Evolutionary conservation across 2,797 vertebrate species (phyloP).

Genomic region (Setipinna tenuifilis): DNA sequence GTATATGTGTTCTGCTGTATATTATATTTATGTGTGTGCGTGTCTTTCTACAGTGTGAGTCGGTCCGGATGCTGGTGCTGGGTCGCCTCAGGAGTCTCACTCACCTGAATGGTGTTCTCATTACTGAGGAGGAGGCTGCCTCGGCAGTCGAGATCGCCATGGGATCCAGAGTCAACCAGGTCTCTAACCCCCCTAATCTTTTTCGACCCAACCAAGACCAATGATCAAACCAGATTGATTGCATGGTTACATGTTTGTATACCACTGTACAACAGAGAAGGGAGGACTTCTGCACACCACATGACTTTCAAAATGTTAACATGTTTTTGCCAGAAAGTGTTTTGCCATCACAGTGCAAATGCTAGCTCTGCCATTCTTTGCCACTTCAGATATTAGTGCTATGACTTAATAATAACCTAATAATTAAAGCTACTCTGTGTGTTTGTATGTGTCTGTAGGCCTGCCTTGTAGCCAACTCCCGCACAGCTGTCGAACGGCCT

Average conservation of each 20-base stretch:
- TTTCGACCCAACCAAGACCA: not conserved
- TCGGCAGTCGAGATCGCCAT: slow-evolving; percentile 65
- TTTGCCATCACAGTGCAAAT: no score
- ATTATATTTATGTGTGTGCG: not conserved
- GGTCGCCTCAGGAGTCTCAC: slow-evolving; percentile 77
- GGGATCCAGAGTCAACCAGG: slow-evolving; percentile 77
- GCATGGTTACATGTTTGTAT: not conserved
- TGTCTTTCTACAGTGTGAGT: slow-evolving; percentile 61
- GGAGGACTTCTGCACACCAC: not conserved
- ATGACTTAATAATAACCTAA: no score
- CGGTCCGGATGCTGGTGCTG: slow-evolving; percentile 71
- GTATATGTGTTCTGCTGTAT: not conserved
- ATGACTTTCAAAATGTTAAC: not conserved
- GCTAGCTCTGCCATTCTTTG: not conserved
- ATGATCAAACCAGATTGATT: not conserved
- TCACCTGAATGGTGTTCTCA: slow-evolving; percentile 70
- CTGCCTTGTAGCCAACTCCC: slow-evolving; percentile 74
- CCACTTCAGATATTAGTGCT: no score
- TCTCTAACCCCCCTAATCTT: slow-evolving; percentile 43
- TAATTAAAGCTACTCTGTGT: not conserved
- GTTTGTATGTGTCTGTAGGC: slow-evolving; percentile 62
- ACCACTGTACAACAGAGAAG: not conserved
- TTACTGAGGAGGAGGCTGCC: slow-evolving; percentile 76
- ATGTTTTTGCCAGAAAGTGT: not conserved
- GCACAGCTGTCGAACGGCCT: slow-evolving; percentile 69